Evolutionary conservation across 2,888 invertebrate species (phyloP), one percentile per base, ranked within the genome.

Genomic region (Sialis lutaria): DNA sequence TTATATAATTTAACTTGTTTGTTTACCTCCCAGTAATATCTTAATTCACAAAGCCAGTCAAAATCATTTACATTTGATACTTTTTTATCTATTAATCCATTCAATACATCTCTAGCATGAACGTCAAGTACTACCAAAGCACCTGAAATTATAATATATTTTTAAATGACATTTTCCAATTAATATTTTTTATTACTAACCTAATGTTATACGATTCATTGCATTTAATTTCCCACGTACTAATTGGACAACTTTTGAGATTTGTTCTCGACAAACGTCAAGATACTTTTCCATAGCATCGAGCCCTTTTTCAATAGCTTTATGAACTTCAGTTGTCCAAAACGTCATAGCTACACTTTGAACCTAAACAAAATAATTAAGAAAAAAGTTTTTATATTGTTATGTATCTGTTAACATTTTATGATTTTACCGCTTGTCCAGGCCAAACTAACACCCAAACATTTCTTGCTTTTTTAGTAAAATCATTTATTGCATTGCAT

Each of bases 61-160:
- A 95, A 95, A 59, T 95, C 92, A 53, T 82, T 81, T 50, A 80
- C 74, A 40, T 72, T 75, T 8, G 65, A 64, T 0, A 91, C 82
- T 50, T 73, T 67, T 33, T 73, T 69, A 0, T 74, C 69, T 39
- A 79, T 75, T 7, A 90, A 68, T 47, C 79, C 75, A 47, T 75
- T 69, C 1, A 93, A 69, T 0, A 90, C 87, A 64, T 95, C 93
- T 55, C 91, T 74, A 1, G 90, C 89, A 61, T 96, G 95, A 0
- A 95, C 93, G 60, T 95, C 93, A 51, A 93, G 67, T 6, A 92
- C 90, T 1, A 95, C 89, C 51, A 95, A 65, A 0, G 93, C 91
- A 48, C 91, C 86, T 79, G 54, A 37, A 58, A 6, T 37, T 10
- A 37, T 10, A 37, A 37, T 6, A 7, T 10, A 37, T 10, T 8